Evolutionary conservation across 2,113 vertebrate species (phyloP).

Genomic region (Petrocephalus zakoni): DNA sequence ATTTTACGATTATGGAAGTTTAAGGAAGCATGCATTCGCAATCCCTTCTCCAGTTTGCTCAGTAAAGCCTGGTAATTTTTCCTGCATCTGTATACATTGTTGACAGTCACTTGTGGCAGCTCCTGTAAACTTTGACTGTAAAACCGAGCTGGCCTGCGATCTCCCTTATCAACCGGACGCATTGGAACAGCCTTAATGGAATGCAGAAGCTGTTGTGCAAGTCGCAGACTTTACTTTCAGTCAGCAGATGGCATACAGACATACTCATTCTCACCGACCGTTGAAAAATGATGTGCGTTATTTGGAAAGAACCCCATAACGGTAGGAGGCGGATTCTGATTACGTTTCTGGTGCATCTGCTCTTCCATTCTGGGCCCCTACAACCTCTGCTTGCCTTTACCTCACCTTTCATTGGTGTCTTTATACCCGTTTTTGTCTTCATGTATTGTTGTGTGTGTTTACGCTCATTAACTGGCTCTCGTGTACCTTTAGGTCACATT

Average conservation of each 20-base stretch:
- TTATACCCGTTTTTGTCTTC: neutral
- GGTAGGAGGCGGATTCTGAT: neutral
- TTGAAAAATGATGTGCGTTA: neutral
- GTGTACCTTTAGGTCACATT: slow-evolving; percentile 70
- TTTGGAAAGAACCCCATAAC: neutral
- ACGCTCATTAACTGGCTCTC: neutral
- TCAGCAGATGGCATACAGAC: neutral
- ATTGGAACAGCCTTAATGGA: neutral
- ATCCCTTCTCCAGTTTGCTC: neutral
- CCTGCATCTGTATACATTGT: neutral
- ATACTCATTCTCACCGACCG: too few relatives aligned
- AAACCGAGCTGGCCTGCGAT: neutral
- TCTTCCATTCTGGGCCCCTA: neutral
- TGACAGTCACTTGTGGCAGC: neutral
- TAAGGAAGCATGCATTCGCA: neutral
- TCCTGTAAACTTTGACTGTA: neutral
- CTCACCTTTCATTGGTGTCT: neutral
- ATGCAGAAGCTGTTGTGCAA: neutral
- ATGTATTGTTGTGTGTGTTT: neutral
- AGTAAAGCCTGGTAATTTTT: neutral
- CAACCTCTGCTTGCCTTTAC: neutral
- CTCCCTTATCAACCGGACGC: neutral
- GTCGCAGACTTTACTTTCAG: neutral
- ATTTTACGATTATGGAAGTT: neutral
- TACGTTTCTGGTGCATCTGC: neutral